Percentiles rank a stretch among this genome's conserved stretches.
phyloP scores from a whole-genome alignment of 2,888 invertebrate genomes.

The Amphipyra berbera region DNA sequence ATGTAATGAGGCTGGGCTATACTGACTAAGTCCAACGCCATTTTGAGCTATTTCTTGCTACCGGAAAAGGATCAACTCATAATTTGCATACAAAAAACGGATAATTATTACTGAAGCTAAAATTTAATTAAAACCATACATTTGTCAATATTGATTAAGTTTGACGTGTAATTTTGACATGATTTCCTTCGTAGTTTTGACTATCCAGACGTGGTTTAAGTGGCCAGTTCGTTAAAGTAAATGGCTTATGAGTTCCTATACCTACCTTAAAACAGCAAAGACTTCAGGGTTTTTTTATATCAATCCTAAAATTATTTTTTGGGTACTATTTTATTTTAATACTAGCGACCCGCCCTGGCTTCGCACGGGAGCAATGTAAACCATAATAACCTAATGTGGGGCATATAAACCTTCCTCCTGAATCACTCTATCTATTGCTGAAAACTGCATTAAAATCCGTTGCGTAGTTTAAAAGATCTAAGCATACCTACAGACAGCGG shows the following conservation, averaged over 20 bases:
- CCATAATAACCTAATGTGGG: too few relatives aligned
- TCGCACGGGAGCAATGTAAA: too few relatives aligned
- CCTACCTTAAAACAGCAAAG: neutral
- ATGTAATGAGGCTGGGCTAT: constrained; percentile 93
- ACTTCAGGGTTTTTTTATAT: neutral
- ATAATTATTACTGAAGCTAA: constrained; percentile 30
- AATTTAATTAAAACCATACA: constrained; percentile 50
- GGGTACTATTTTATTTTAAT: too few relatives aligned
- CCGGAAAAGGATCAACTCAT: constrained; percentile 63
- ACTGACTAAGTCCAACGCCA: constrained; percentile 90
- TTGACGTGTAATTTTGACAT: constrained; percentile 55
- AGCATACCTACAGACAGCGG: too few relatives aligned
- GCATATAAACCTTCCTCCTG: too few relatives aligned
- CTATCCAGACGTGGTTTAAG: neutral
- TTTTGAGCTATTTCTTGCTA: constrained; percentile 59
- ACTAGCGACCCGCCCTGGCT: too few relatives aligned
- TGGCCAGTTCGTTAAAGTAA: constrained; percentile 18
- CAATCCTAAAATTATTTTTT: too few relatives aligned
- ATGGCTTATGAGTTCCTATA: constrained; percentile 1
- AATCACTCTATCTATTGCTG: too few relatives aligned
- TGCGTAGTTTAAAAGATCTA: too few relatives aligned
- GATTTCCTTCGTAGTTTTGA: constrained; percentile 29
- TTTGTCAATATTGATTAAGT: constrained; percentile 57
- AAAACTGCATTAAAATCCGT: too few relatives aligned
- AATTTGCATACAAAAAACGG: constrained; percentile 63